A percentile compares a stretch with the other conserved stretches of the same genome.
phyloP scores from a whole-genome alignment of 2,113 vertebrate genomes.

The Saimiri boliviensis region DNA sequence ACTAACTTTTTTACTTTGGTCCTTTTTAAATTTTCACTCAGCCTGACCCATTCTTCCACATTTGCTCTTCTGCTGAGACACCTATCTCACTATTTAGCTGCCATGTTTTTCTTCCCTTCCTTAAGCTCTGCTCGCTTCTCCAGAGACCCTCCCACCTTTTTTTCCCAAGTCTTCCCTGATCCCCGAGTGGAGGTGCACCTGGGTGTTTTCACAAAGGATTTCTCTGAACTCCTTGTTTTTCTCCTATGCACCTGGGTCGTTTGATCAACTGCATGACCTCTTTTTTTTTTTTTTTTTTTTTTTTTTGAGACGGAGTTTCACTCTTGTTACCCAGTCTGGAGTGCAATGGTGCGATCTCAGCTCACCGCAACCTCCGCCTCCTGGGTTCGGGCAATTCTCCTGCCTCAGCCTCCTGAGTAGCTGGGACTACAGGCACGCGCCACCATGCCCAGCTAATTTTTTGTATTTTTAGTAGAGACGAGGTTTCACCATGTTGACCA shows the following conservation, averaged over 20 bases:
- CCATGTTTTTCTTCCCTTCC: neutral
- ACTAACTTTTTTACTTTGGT: neutral
- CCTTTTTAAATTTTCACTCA: neutral
- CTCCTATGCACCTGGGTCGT: neutral
- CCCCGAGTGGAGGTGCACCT: neutral
- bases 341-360: too few species aligned
- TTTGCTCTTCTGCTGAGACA: neutral
- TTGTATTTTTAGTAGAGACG: too few species aligned
- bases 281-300: too few species aligned
- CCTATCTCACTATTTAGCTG: neutral
- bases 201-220: neutral
- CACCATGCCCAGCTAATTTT: too few species aligned
- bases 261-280: slow-evolving; percentile 3
- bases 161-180: neutral
- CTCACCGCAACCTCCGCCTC: too few species aligned
- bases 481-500: too few species aligned
- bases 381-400: too few species aligned
- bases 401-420: too few species aligned
- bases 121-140: neutral
- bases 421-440: too few species aligned
- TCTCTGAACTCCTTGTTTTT: neutral
- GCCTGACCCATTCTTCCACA: neutral
- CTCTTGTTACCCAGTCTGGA: too few species aligned
- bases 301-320: too few species aligned
- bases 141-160: neutral